These are phyloP conservation scores for Hippopotamus amphibius DNA, from an alignment of 2,113 vertebrate species.

Conservation along the genomic window DNA sequence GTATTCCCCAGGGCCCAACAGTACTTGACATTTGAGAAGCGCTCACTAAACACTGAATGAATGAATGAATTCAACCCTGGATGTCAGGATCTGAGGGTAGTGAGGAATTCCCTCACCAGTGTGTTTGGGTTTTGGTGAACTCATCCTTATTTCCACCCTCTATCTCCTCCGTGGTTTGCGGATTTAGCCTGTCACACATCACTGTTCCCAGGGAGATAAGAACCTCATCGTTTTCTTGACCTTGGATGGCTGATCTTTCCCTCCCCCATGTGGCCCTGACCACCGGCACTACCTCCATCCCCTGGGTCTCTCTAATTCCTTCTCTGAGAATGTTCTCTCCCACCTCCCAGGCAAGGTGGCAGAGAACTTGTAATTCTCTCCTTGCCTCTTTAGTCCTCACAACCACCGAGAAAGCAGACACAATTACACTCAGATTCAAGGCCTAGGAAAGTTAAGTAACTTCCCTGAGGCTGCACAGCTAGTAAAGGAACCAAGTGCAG, in stretches of 20 bases:
- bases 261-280: background rate
- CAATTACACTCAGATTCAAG: background rate
- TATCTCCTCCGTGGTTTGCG: background rate
- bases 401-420: background rate
- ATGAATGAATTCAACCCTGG: background rate
- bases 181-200: background rate
- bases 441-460: conserved; percentile 42
- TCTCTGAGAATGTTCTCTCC: background rate
- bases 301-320: background rate
- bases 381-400: background rate
- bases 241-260: background rate
- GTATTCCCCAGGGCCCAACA: background rate
- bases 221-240: background rate
- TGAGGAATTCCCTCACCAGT: background rate
- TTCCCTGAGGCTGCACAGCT: conserved; percentile 50
- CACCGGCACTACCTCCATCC: background rate
- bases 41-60: background rate
- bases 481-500: background rate
- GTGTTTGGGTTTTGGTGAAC: background rate
- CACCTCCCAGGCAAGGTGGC: background rate
- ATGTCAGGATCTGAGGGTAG: background rate
- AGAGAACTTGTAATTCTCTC: background rate
- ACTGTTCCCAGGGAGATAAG: background rate
- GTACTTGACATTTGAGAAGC: background rate
- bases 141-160: background rate